Evolutionary conservation across 2,888 invertebrate genomes (phyloP).

Genomic region (Lepidocyrtinus sp.): DNA sequence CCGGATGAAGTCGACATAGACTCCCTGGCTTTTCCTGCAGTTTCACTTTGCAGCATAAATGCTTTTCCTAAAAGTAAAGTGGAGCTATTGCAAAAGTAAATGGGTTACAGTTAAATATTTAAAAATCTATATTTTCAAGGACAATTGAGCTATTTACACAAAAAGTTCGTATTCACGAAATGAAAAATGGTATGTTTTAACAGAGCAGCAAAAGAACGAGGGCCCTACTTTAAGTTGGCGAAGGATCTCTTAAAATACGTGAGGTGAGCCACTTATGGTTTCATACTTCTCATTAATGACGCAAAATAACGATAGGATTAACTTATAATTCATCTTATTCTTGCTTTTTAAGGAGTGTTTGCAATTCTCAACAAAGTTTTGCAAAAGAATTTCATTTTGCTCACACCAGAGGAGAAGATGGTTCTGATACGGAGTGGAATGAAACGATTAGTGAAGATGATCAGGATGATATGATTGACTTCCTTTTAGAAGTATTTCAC

Average conservation of each 20-base stretch:
- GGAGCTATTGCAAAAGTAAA: not conserved
- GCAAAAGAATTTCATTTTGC: slow-evolving; percentile 60
- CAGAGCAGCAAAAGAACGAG: not conserved
- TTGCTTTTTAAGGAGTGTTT: slow-evolving; percentile 62
- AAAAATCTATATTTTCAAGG: too few relatives aligned
- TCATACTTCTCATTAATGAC: not conserved
- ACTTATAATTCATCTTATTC: slow-evolving; percentile 28
- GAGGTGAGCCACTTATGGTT: slow-evolving; percentile 4
- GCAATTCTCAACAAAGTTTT: slow-evolving; percentile 61
- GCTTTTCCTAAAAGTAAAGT: slow-evolving; percentile 17
- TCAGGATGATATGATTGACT: slow-evolving; percentile 53
- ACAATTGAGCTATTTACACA: too few relatives aligned
- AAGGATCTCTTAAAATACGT: slow-evolving; percentile 14
- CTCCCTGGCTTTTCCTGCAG: slow-evolving; percentile 62
- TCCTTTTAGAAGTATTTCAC: slow-evolving; percentile 50
- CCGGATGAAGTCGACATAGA: slow-evolving; percentile 50
- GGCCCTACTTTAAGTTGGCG: not conserved
- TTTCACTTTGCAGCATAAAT: slow-evolving; percentile 60
- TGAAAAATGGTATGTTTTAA: not conserved
- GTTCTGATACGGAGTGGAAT: slow-evolving; percentile 16
- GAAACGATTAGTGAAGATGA: slow-evolving; percentile 32
- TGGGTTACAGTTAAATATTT: too few relatives aligned
- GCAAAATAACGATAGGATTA: not conserved
- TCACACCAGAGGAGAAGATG: slow-evolving; percentile 36
- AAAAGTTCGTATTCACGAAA: too few relatives aligned